Base-by-base conservation (phyloP, 2,888 invertebrate genomes). In the Epsilonema sp. region DNA sequence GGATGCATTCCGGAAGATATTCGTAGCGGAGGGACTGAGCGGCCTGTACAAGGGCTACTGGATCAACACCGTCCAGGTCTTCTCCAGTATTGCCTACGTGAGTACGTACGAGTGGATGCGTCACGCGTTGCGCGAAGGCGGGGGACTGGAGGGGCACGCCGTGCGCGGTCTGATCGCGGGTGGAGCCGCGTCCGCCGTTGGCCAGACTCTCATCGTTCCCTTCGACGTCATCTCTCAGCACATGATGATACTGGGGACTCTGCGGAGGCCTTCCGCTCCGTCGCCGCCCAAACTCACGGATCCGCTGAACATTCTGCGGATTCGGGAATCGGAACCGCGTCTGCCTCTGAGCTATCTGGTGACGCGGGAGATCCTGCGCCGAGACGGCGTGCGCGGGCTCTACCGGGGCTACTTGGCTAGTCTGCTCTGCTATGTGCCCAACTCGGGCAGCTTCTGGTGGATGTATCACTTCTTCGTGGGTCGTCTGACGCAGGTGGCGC, bases 381-480 rank as follows among this genome's bases (percentile, higher is more conserved):
- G 76, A 49, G 84, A 89, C 67, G 90, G 92, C 0, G 64, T 83
- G 2, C 65, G 73, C 48, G 92, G 92, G 1, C 92, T 87, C 68
- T 94, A 92, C 67, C 72, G 89, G 42, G 92, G 92, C 0, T 94
- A 90, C 64, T 73, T 79, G 24, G 86, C 90, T 1, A 90, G 90
- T 25, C 69, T 94, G 13, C 79, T 82, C 55, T 81, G 87, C 0
- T 92, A 87, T 66, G 89, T 89, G 41, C 90, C 92, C 16, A 90
- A 87, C 67, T 87, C 86, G 20, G 90, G 89, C n/a, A 74, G 90
- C 41, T 92, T 92, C 90, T 94, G 92, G 92, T 80, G 78, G 21
- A 79, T 89, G 58, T 92, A 92, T 67, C 85, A 86, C 26, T 11
- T 22, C 42, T 42, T 8, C 22, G 42, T 22, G 21, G 42, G 19